Conservation (phyloP, 2,888 invertebrate genomes). For the Netelia fuscicornis region DNA sequence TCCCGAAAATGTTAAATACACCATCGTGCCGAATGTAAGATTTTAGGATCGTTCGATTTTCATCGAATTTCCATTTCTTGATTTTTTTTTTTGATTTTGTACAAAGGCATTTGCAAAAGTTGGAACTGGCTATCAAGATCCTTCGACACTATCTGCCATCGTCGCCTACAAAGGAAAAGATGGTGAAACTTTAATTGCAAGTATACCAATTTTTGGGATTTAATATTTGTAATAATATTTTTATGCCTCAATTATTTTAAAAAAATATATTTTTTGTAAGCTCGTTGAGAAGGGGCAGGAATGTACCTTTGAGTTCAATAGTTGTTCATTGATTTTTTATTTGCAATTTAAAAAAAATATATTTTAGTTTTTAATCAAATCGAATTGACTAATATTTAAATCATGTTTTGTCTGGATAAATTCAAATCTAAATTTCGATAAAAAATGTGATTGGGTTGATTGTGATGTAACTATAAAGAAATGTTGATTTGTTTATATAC, state of each 20-base stretch:
- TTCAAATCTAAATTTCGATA: no score
- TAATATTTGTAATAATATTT: background rate
- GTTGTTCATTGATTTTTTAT: no score
- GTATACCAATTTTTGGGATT: background rate
- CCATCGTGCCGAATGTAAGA: constrained; percentile 69
- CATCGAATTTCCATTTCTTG: background rate
- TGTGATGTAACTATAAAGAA: no score
- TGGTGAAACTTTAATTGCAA: constrained; percentile 50
- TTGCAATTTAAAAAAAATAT: no score
- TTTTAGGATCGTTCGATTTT: background rate
- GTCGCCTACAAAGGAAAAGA: constrained; percentile 44
- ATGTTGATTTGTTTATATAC: no score
- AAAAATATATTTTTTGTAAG: background rate
- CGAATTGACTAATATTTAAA: no score
- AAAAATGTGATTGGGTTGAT: no score
- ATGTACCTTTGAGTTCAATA: no score
- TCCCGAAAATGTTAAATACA: constrained; percentile 73
- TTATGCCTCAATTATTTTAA: background rate
- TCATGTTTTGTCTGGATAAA: no score
- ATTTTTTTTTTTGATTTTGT: background rate
- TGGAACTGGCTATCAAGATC: constrained; percentile 59
- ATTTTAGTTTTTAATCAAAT: no score
- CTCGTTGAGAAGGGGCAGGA: background rate
- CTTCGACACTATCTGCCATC: constrained; percentile 40
- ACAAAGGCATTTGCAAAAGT: constrained; percentile 45